A percentile compares a stretch with the other conserved stretches of the same genome.
Conservation (phyloP, 2,888 invertebrate species). For the Macrophya annulata region DNA sequence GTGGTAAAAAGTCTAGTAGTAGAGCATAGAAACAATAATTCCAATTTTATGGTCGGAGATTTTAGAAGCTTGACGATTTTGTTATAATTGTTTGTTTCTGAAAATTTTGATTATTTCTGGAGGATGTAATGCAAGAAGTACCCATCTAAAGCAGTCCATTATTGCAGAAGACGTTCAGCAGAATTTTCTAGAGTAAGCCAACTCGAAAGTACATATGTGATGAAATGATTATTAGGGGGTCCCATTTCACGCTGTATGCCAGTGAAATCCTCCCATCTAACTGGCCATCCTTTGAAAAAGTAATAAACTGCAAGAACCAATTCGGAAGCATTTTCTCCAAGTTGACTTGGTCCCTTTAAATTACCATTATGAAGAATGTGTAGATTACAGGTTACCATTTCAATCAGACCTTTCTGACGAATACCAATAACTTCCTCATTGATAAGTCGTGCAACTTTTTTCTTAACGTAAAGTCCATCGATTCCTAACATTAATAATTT, state of each 20-base stretch:
- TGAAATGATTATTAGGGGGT: background rate
- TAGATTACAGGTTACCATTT: no score
- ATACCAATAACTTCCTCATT: no score
- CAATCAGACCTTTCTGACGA: no score
- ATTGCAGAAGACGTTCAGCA: background rate
- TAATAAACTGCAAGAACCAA: conserved; percentile 11
- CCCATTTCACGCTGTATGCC: background rate
- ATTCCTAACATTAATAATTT: no score
- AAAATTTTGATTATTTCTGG: background rate
- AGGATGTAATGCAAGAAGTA: conserved; percentile 1
- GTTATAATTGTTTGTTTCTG: background rate
- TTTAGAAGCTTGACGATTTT: background rate
- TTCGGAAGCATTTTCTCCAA: conserved; percentile 8
- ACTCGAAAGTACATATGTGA: background rate
- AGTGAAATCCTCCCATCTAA: conserved; percentile 4
- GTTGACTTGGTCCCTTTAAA: no score
- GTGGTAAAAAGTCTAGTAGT: background rate
- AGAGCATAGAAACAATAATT: background rate
- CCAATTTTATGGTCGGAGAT: background rate
- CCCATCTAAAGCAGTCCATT: background rate
- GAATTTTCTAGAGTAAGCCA: conserved; percentile 15
- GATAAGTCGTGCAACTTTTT: no score
- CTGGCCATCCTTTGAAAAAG: conserved; percentile 12
- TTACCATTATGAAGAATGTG: no score
- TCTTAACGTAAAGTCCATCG: no score